These are phyloP conservation scores for Cremastinae sp. DNA, from an alignment of 2,888 invertebrate genomes.

Conservation along the genomic window DNA sequence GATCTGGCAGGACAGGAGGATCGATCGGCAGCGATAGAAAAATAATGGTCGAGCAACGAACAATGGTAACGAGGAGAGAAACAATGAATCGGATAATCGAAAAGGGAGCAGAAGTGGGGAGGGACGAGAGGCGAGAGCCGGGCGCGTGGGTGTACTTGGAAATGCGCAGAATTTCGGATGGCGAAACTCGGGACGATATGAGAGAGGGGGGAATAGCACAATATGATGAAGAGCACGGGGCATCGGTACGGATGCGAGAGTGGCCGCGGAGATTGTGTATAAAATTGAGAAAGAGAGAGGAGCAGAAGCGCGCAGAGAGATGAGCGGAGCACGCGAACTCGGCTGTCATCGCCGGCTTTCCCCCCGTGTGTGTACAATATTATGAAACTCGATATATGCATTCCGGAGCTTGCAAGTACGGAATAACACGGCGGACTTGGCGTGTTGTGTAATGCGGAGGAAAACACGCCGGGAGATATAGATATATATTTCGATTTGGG, in stretches of 20 bases:
- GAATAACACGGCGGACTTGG: constrained; percentile 54
- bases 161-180: constrained; percentile 30
- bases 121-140: constrained; percentile 53
- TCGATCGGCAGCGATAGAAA: background rate
- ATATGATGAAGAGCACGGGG: constrained; percentile 36
- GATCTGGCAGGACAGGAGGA: too few species aligned
- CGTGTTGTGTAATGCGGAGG: constrained; percentile 41
- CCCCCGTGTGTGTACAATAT: constrained; percentile 46
- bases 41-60: background rate
- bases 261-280: constrained; percentile 22
- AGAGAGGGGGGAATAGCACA: constrained; percentile 44
- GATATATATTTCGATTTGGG: constrained; percentile 13
- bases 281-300: constrained; percentile 56
- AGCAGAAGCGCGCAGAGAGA: constrained; percentile 32
- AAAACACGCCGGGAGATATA: constrained; percentile 33
- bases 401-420: constrained; percentile 61
- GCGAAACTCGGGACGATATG: constrained; percentile 49
- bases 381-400: constrained; percentile 61
- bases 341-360: constrained; percentile 60
- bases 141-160: constrained; percentile 27
- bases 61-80: constrained; percentile 27
- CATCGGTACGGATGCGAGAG: constrained; percentile 31
- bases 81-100: constrained; percentile 59
- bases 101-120: constrained; percentile 35
- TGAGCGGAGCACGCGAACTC: constrained; percentile 46